These are phyloP conservation scores for Apamea monoglypha DNA, from an alignment of 2,888 invertebrate genomes.

Conservation along the genomic window DNA sequence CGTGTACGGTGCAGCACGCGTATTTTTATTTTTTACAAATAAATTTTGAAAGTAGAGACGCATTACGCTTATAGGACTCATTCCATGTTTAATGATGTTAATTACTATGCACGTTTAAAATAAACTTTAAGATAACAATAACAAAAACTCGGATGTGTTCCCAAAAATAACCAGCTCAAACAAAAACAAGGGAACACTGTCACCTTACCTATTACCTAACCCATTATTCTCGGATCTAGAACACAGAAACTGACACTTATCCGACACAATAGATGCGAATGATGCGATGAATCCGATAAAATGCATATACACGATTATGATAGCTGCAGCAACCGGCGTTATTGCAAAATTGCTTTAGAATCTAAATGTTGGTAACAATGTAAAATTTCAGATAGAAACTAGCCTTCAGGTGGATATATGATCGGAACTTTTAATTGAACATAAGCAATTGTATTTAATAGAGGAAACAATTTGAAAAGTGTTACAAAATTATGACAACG, in stretches of 20 bases:
- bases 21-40: background rate
- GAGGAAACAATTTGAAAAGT: conserved; percentile 46
- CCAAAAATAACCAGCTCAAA: conserved; percentile 10
- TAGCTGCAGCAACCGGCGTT: conserved; percentile 37
- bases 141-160: conserved; percentile 18
- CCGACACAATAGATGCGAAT: conserved; percentile 59
- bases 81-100: background rate
- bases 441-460: conserved; percentile 35
- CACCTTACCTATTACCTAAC: conserved; percentile 49
- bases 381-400: conserved; percentile 41
- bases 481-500: conserved; percentile 28
- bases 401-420: conserved; percentile 40
- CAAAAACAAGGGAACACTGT: conserved; percentile 38
- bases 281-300: conserved; percentile 60
- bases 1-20: background rate
- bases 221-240: conserved; percentile 59
- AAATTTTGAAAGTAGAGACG: background rate
- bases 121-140: background rate
- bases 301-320: conserved; percentile 60
- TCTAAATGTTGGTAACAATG: conserved; percentile 30
- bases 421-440: conserved; percentile 47
- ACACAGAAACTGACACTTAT: conserved; percentile 50
- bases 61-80: background rate
- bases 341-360: conserved; percentile 46
- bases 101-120: background rate